phyloP scores from a whole-genome alignment of 2,797 vertebrate species.

The Pithecia hirsuta region DNA sequence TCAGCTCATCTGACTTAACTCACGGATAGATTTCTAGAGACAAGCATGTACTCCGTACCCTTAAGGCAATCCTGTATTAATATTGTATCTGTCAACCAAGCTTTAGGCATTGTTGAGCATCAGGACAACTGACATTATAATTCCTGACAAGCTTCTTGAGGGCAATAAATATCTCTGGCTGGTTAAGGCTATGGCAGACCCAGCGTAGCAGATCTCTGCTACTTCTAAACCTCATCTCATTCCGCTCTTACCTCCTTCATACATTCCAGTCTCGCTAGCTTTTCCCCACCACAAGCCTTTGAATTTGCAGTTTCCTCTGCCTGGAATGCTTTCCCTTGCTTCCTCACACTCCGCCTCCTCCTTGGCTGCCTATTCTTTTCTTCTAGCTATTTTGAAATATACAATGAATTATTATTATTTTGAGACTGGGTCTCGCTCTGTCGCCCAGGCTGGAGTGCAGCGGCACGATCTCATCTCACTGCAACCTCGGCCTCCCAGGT shows the following conservation, averaged over 20 bases:
- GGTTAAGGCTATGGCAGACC: not conserved
- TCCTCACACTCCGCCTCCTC: not conserved
- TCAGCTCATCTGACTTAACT: slow-evolving; percentile 28
- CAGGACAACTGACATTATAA: slow-evolving; percentile 18
- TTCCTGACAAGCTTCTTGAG: slow-evolving; percentile 16
- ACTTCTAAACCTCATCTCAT: not conserved
- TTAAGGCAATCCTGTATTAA: slow-evolving; percentile 40
- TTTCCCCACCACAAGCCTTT: not conserved
- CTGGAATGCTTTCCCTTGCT: not conserved
- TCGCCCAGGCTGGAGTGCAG: no score
- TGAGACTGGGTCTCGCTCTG: no score
- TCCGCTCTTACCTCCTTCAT: not conserved
- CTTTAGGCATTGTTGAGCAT: slow-evolving; percentile 24
- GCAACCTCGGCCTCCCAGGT: no score
- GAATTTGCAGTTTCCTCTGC: not conserved
- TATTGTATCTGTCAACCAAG: slow-evolving; percentile 57
- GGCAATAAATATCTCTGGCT: not conserved
- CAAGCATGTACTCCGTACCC: not conserved
- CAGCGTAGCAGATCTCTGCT: not conserved
- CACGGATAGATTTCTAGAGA: slow-evolving; percentile 49
- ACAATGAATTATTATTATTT: no score
- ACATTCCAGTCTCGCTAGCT: not conserved
- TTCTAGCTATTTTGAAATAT: no score
- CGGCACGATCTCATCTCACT: rapidly evolving
- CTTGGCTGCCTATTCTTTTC: not conserved